phyloP scores from a whole-genome alignment of 2,797 vertebrate species.

The Pseudotriccus pelzelni region DNA sequence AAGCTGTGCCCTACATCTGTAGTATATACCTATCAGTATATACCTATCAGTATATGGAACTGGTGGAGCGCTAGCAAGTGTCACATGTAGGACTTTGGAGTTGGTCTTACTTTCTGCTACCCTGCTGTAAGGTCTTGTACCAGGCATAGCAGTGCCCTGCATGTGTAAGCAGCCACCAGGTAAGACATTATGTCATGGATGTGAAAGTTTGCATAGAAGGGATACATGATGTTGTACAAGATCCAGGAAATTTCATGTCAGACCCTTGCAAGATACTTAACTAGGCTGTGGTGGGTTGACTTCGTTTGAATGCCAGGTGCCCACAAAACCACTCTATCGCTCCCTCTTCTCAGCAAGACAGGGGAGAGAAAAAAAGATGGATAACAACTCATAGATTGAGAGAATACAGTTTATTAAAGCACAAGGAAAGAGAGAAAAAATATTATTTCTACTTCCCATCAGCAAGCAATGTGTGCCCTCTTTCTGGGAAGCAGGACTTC shows the following conservation, averaged over 20 bases:
- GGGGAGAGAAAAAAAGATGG: neutral
- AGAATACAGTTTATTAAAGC: neutral
- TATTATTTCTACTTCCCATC: neutral
- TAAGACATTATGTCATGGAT: accelerated
- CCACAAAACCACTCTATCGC: neutral
- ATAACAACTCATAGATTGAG: neutral
- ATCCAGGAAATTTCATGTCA: neutral
- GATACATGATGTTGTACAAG: neutral
- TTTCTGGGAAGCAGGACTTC: neutral
- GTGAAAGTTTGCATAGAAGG: neutral
- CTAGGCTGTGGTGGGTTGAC: neutral
- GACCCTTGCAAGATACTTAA: neutral
- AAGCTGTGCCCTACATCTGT: neutral
- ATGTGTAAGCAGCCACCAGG: neutral
- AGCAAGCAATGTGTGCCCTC: neutral
- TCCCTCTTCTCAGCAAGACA: neutral
- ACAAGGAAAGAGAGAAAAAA: neutral
- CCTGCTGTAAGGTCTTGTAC: neutral
- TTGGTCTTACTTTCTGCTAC: neutral
- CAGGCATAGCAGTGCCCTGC: accelerated
- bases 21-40: neutral
- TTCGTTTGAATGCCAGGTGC: neutral
- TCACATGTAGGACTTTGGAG: neutral
- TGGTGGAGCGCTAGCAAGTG: neutral
- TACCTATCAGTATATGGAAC: neutral